These are phyloP conservation scores for Ceuthmochares aereus DNA, from an alignment of 2,113 vertebrate genomes.

Conservation along the genomic window DNA sequence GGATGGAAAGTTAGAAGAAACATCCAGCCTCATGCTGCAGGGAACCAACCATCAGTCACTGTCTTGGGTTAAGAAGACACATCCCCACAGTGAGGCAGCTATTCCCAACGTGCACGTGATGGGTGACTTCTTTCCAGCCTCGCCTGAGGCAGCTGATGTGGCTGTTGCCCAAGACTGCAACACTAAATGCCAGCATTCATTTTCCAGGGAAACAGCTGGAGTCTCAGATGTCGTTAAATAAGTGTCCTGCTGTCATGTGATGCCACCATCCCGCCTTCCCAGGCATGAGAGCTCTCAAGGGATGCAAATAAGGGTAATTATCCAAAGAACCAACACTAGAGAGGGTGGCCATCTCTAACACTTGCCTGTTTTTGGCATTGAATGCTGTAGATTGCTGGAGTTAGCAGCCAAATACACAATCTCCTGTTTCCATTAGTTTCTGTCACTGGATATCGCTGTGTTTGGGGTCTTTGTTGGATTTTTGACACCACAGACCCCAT, in stretches of 20 bases:
- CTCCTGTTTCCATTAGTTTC: background rate
- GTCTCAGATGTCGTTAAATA: background rate
- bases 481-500: background rate
- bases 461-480: background rate
- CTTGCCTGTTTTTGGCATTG: background rate
- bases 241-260: background rate
- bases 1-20: background rate
- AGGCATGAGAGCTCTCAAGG: background rate
- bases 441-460: background rate
- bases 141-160: background rate
- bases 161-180: background rate
- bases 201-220: background rate
- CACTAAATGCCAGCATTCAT: background rate
- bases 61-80: background rate
- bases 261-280: background rate
- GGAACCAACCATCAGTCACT: background rate
- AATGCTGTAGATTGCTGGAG: background rate
- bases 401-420: background rate
- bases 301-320: background rate
- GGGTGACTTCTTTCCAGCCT: background rate
- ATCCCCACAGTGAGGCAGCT: background rate
- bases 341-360: background rate
- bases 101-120: accelerated
- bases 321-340: background rate
- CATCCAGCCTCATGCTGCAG: background rate